Evolutionary conservation across 2,113 vertebrate species (phyloP), one percentile per base, ranked within the genome.

Genomic region (Emydocephalus ijimae): DNA sequence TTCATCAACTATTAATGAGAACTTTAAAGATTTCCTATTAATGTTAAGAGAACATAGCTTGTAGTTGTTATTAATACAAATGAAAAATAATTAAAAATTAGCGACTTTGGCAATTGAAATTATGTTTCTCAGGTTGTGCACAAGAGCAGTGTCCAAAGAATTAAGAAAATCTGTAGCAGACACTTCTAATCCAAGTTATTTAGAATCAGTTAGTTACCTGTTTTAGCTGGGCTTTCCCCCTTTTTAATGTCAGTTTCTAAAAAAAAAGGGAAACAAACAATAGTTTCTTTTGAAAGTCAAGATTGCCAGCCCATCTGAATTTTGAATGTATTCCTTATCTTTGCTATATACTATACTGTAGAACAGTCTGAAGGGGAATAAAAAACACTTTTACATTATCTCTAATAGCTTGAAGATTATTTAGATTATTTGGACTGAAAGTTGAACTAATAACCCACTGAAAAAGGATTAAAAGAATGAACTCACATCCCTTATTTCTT

Each of bases 231-330:
- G 24, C 91, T 96, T 87, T 94, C 91, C 89, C 93, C 24, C 93
- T 91, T 97, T 95, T 96, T 54, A 0, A 55, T 92, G 61, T 92
- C 87, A 94, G 18, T 69, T 91, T 94, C 92, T 97, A 21, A 85
- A 10, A 45, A 89, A 89, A 95, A 94, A 69, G 4, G 94, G 0
- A 0, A n/a, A n/a, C n/a, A n/a, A n/a, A 7, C 23, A 61, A 61
- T 26, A 61, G 57, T 81, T 2, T 0, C 56, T 39, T 92, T 91
- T 81, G 39, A 81, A 85, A 2, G 11, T 91, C 92, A 90, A 89
- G 91, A 87, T 55, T 57, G 89, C 52, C 81, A 69, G 20, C 21
- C 88, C 39, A 0, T 85, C 88, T 54, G 54, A 43, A n/a, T 45
- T 7, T 64, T 52, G 34, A 81, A 57, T 34, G 29, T 12, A 5